Percentiles rank a stretch among this genome's conserved stretches.
phyloP scores from a whole-genome alignment of 2,113 vertebrate species.

The Dipodomys merriami region DNA sequence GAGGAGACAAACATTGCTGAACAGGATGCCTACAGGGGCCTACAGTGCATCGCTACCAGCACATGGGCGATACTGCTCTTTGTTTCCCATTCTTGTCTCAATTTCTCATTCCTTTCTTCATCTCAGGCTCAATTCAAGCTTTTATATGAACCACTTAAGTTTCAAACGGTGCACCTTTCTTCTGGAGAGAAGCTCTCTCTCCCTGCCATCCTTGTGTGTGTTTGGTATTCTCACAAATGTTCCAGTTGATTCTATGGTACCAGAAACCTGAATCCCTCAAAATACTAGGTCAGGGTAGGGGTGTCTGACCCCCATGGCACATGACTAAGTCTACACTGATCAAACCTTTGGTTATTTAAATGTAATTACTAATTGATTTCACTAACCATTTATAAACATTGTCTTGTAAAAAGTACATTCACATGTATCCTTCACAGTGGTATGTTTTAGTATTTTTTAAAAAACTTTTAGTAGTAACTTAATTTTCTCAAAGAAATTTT shows the following conservation, averaged over 20 bases:
- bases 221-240: background rate
- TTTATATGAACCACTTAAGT: background rate
- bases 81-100: background rate
- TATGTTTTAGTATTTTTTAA: background rate
- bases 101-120: background rate
- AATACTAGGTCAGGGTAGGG: background rate
- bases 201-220: background rate
- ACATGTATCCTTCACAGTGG: background rate
- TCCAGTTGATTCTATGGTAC: background rate
- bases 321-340: background rate
- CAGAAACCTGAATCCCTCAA: too few species aligned
- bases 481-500: background rate
- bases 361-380: background rate
- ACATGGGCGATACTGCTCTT: background rate
- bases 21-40: background rate
- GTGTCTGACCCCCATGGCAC: background rate
- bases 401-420: background rate
- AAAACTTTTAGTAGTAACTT: background rate
- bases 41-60: background rate
- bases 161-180: background rate
- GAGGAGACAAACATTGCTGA: background rate
- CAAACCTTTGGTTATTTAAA: background rate
- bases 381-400: background rate
- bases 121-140: background rate
- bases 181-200: background rate